Evolutionary conservation across 1,140 invertebrate genomes (phyloP).

Genomic region (Rhysida immarginata): DNA sequence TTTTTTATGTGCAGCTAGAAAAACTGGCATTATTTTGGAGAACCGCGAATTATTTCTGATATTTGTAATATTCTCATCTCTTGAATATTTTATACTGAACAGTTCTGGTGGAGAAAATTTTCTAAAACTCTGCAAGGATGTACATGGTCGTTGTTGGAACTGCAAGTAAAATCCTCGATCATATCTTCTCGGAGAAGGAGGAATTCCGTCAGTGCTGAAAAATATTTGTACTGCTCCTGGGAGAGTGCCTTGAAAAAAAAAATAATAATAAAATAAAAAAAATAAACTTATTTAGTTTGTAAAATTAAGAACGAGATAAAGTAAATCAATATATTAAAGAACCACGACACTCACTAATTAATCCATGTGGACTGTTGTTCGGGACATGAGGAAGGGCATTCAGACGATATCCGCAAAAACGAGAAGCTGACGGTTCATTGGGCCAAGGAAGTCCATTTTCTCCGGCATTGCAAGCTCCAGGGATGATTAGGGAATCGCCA

Average conservation of each 20-base stretch:
- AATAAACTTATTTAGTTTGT: too few relatives aligned
- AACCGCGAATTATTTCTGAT: too few relatives aligned
- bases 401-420: constrained; percentile 4
- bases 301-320: too few relatives aligned
- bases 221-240: background rate
- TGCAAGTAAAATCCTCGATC: background rate
- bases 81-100: background rate
- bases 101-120: background rate
- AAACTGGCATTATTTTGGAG: too few relatives aligned
- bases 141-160: constrained; percentile 2
- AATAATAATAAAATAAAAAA: too few relatives aligned
- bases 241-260: background rate
- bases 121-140: background rate
- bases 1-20: too few relatives aligned
- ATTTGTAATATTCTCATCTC: too few relatives aligned
- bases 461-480: constrained; percentile 4
- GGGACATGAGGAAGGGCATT: constrained; percentile 1
- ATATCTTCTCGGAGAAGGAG: background rate
- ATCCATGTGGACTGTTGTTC: background rate
- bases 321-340: too few relatives aligned
- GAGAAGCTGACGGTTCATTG: background rate
- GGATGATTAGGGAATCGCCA: constrained; percentile 5
- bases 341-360: constrained; percentile 9
- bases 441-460: background rate
- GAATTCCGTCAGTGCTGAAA: background rate